Evolutionary conservation across 2,113 vertebrate species (phyloP), one percentile per base, ranked within the genome.

Genomic region (Zosterops hypoxanthus): DNA sequence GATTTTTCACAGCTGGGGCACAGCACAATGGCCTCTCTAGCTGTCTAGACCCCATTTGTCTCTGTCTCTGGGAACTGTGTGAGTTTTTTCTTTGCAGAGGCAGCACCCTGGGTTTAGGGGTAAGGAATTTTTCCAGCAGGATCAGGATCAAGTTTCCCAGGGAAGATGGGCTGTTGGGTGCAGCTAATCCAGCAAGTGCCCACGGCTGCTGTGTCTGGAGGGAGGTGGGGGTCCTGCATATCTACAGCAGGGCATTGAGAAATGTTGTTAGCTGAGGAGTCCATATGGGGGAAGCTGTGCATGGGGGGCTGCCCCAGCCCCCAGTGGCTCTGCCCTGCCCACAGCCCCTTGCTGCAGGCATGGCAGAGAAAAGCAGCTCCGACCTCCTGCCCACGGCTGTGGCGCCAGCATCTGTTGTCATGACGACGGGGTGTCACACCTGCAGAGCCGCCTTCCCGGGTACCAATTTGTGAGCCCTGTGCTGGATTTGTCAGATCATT

Each of bases 371-470:
- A 25, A 88, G 88, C 86, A 88, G 76, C 10, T 1, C 56, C 0
- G 15, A 69, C 86, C 88, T 88, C 64, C 92, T 91, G 89, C 96
- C 93, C 86, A 36, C 2, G 20, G 72, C 86, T 83, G 65, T 36
- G 4, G 79, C 53, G 19, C 41, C 89, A 69, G 91, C 75, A 95
- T 91, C 91, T 47, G 94, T 92, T 91, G 95, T 53, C 93, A 91
- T 94, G 84, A 59, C 81, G 0, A 82, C 78, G 0, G 87, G 81
- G 85, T 94, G 84, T 97, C 95, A 94, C 91, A 92, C 91, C 94
- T 93, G 94, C 86, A 82, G 87, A 94, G 94, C 84, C 6, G 0
- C 86, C 46, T 34, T 53, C 80, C 88, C 3, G 44, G 93, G 73
- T 90, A 82, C 88, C 82, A 56, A 6, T 92, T 87, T 82, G 75